These are phyloP conservation scores for Dipodomys ordii DNA, from an alignment of 2,113 vertebrate genomes.

Conservation along the genomic window DNA sequence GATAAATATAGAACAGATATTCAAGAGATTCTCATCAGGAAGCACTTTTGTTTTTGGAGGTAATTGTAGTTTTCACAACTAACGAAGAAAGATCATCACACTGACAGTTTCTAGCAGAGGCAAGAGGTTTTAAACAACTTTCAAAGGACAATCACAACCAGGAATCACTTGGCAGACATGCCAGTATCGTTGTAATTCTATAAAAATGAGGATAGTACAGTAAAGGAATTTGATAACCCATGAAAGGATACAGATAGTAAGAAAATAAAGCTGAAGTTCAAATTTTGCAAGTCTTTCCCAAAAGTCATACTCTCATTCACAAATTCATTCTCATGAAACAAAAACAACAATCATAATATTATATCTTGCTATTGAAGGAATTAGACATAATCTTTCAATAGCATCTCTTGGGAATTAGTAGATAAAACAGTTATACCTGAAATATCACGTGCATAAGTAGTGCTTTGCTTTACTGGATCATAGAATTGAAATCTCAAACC, in stretches of 20 bases:
- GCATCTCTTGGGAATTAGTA: neutral
- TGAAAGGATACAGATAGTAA: neutral
- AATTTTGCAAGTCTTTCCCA: neutral
- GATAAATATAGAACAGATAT: neutral
- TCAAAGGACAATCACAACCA: neutral
- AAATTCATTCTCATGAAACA: neutral
- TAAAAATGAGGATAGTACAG: neutral
- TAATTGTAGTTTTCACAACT: neutral
- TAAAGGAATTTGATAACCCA: neutral
- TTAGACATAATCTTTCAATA: neutral
- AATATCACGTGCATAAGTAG: neutral
- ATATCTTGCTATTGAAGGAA: neutral
- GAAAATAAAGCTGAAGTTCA: neutral
- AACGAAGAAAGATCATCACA: neutral
- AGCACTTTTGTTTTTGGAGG: neutral
- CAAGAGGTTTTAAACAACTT: neutral
- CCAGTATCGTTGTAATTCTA: neutral
- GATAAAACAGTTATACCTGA: neutral
- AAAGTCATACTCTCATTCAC: neutral
- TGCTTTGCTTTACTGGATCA: neutral
- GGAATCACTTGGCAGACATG: neutral
- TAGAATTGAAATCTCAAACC: slow-evolving; percentile 12
- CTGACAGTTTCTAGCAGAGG: neutral
- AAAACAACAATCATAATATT: neutral
- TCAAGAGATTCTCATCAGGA: neutral